Percentiles rank a stretch among this genome's conserved stretches.
Evolutionary conservation across 1,140 invertebrate genomes (phyloP).

Genomic region (Calliopsis andreniformis): DNA sequence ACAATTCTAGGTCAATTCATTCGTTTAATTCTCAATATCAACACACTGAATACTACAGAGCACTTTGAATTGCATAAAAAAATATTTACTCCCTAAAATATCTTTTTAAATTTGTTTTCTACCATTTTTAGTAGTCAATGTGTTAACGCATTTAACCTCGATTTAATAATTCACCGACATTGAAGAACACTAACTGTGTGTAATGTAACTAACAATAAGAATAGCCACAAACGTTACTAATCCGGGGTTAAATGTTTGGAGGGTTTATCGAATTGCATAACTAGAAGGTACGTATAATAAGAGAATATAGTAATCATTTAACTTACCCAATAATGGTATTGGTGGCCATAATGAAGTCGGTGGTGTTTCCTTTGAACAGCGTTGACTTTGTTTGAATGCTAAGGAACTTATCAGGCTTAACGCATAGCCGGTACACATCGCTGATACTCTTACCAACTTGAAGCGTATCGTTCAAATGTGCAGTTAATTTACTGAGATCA

Average conservation of each 20-base stretch:
- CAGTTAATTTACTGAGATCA: constrained; percentile 87
- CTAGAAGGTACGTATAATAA: neutral
- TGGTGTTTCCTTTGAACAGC: constrained; percentile 89
- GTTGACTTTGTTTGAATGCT: constrained; percentile 94
- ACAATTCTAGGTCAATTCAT: neutral
- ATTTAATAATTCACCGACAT: neutral
- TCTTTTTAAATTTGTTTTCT: neutral
- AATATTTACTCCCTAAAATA: neutral
- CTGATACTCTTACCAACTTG: constrained; percentile 86
- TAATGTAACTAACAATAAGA: neutral
- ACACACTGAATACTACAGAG: constrained; percentile 26
- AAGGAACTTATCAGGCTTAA: constrained; percentile 89
- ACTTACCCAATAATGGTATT: constrained; percentile 90
- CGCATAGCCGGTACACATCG: constrained; percentile 89
- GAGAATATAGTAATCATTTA: neutral
- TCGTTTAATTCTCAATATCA: neutral
- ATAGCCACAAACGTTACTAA: neutral
- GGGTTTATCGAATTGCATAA: neutral
- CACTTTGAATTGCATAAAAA: neutral
- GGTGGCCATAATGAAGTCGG: constrained; percentile 95
- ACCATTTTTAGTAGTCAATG: constrained; percentile 12
- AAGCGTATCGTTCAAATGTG: constrained; percentile 89
- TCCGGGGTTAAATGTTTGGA: neutral
- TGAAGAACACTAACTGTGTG: neutral
- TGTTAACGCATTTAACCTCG: neutral